Conservation (phyloP, 2,888 invertebrate species). For the Sminthurinus aureus region DNA sequence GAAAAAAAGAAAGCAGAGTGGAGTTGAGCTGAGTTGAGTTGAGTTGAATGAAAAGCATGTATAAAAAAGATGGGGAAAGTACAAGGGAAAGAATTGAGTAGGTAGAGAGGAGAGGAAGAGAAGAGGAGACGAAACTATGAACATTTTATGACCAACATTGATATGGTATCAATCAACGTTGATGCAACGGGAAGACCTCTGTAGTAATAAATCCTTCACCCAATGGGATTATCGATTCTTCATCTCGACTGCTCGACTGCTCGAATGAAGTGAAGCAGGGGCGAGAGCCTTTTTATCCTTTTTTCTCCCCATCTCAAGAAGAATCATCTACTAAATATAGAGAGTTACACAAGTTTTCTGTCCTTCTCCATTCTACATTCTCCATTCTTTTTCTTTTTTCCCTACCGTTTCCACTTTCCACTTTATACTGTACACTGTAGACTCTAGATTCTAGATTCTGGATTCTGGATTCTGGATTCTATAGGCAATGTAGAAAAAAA, state of each 20-base stretch:
- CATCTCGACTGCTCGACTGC: conserved; percentile 24
- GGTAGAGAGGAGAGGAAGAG: conserved; percentile 1
- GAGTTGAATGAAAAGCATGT: neutral
- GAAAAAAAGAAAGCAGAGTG: neutral
- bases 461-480: too few species aligned
- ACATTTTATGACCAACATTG: conserved; percentile 40
- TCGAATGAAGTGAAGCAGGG: conserved; percentile 35
- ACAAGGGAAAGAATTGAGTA: conserved; percentile 1
- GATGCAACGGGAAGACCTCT: conserved; percentile 40
- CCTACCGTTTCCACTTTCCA: neutral
- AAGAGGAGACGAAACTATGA: conserved; percentile 31
- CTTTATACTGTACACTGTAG: neutral
- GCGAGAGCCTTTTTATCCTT: conserved; percentile 33
- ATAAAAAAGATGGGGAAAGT: too few species aligned
- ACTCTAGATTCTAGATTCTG: too few species aligned
- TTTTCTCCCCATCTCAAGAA: conserved; percentile 7
- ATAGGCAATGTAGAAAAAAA: too few species aligned
- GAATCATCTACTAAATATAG: conserved; percentile 28
- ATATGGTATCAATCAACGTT: conserved; percentile 41
- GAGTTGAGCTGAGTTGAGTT: neutral
- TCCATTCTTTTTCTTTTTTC: neutral
- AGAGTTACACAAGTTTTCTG: conserved; percentile 9
- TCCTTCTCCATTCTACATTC: neutral
- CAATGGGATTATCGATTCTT: conserved; percentile 47
- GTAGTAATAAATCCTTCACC: conserved; percentile 42